phyloP scores from a whole-genome alignment of 1,140 invertebrate genomes.

The Bacillus rossius region DNA sequence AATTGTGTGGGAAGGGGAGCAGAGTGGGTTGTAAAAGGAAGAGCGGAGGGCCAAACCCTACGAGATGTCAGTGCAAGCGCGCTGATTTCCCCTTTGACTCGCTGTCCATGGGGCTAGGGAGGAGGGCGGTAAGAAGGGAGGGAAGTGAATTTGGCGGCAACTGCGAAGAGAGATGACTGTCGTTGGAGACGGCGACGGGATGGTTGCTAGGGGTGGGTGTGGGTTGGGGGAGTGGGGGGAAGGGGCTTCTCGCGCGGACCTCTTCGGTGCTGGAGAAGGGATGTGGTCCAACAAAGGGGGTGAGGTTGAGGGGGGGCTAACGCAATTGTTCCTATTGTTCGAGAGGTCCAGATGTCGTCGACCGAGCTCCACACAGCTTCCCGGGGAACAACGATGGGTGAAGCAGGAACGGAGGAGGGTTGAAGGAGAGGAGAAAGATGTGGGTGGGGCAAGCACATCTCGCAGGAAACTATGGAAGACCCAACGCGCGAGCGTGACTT shows the following conservation, averaged over 20 bases:
- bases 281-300: background rate
- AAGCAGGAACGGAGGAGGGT: background rate
- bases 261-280: background rate
- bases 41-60: no score
- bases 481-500: background rate
- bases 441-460: background rate
- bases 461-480: background rate
- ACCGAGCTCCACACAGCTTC: background rate
- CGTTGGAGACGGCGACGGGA: background rate
- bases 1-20: no score
- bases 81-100: background rate
- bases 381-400: background rate
- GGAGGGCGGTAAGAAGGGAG: background rate
- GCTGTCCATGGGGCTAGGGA: no score
- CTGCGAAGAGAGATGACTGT: background rate
- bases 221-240: background rate
- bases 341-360: background rate
- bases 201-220: background rate
- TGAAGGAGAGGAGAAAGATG: background rate
- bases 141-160: background rate
- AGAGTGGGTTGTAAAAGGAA: no score
- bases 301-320: background rate
- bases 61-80: no score
- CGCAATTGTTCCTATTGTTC: conserved; percentile 6
- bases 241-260: background rate